These are phyloP conservation scores for Vollenhovia emeryi DNA, from an alignment of 1,140 invertebrate species.

Conservation along the genomic window DNA sequence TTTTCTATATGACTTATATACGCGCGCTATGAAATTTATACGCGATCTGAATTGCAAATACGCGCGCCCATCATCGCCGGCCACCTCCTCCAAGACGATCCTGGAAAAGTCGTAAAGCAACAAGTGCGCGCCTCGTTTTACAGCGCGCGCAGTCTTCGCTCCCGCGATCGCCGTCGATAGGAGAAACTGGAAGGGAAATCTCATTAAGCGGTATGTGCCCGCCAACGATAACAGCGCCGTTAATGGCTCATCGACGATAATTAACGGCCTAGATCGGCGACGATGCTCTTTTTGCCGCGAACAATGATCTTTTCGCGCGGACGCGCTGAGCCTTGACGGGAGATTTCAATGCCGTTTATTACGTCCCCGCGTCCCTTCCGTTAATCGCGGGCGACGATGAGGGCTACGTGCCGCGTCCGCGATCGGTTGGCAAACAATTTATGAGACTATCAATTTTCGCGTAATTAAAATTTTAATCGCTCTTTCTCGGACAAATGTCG, in stretches of 20 bases:
- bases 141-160: slow-evolving; percentile 10
- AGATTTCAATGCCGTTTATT: slow-evolving; percentile 46
- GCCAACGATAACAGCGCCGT: slow-evolving; percentile 68
- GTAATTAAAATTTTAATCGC: slow-evolving; percentile 6
- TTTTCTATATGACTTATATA: slow-evolving; percentile 40
- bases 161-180: slow-evolving; percentile 57
- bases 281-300: slow-evolving; percentile 26
- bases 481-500: background rate
- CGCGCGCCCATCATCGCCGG: background rate
- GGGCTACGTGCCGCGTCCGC: background rate
- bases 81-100: slow-evolving; percentile 6
- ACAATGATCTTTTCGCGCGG: slow-evolving; percentile 62
- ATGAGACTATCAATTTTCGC: slow-evolving; percentile 10
- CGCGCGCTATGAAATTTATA: slow-evolving; percentile 58
- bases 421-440: slow-evolving; percentile 23
- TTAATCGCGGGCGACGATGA: slow-evolving; percentile 6
- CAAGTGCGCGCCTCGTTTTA: slow-evolving; percentile 52
- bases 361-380: background rate
- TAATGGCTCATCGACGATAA: slow-evolving; percentile 70
- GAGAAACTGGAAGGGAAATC: slow-evolving; percentile 73
- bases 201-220: slow-evolving; percentile 69
- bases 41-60: slow-evolving; percentile 58
- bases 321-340: slow-evolving; percentile 31
- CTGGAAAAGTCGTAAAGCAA: slow-evolving; percentile 68
- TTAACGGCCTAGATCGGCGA: slow-evolving; percentile 61